Percentiles rank a stretch among this genome's conserved stretches.
phyloP scores from a whole-genome alignment of 1,140 invertebrate genomes.

The Tetragonula clypearis region DNA sequence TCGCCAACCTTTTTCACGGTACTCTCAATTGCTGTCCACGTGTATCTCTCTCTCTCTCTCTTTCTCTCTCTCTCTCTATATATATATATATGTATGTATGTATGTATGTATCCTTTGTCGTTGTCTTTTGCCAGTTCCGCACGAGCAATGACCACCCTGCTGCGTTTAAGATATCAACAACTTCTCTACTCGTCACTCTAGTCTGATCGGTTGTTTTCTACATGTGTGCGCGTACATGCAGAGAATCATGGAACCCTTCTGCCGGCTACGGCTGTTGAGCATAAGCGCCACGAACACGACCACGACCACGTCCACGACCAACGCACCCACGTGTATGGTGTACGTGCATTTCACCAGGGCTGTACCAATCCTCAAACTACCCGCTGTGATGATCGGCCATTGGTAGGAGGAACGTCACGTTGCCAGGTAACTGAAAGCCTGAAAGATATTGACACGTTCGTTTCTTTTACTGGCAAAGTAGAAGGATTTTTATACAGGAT shows the following conservation, averaged over 20 bases:
- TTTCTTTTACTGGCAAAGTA: background rate
- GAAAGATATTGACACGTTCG: background rate
- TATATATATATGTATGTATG: background rate
- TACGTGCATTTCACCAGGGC: conserved; percentile 31
- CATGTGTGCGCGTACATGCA: background rate
- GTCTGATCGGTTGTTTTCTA: conserved; percentile 33
- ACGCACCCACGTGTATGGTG: conserved; percentile 28
- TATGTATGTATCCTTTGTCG: background rate
- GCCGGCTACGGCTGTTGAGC: conserved; percentile 1
- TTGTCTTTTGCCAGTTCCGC: background rate
- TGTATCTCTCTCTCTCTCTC: background rate
- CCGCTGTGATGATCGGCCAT: background rate
- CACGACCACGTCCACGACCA: background rate
- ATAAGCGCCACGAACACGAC: background rate
- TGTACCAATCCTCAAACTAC: conserved; percentile 22
- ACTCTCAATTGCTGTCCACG: background rate
- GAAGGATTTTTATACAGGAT: no score
- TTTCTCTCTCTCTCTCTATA: no score
- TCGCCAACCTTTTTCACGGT: background rate
- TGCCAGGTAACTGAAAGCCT: background rate
- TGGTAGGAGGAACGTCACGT: background rate
- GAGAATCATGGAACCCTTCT: conserved; percentile 26
- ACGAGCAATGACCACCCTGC: background rate
- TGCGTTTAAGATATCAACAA: conserved; percentile 14
- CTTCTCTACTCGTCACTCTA: conserved; percentile 50